These are phyloP conservation scores for Euphonia xanthogaster DNA, from an alignment of 2,797 vertebrate species.

Conservation along the genomic window DNA sequence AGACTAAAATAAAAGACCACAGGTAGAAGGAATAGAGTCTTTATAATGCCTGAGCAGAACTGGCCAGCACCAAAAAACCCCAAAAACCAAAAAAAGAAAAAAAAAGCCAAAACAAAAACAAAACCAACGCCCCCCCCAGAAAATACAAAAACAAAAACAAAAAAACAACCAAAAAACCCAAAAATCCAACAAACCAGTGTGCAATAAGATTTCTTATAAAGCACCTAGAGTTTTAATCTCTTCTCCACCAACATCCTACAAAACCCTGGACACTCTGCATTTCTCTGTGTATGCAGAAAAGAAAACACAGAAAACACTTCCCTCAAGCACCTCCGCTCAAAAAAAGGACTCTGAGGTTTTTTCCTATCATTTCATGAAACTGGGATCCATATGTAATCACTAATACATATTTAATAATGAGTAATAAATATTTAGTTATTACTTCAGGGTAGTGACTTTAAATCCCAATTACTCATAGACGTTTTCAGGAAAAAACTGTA, in stretches of 20 bases:
- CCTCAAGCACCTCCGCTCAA: neutral
- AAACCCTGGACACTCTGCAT: neutral
- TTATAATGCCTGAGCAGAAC: neutral
- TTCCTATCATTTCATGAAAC: neutral
- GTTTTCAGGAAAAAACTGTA: neutral
- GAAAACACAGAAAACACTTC: fast-evolving
- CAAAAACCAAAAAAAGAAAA: fast-evolving
- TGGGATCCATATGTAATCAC: neutral
- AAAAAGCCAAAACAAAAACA: fast-evolving
- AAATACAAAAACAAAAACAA: too few species aligned
- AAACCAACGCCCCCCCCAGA: too few species aligned
- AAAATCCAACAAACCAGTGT: neutral
- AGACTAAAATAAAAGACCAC: neutral
- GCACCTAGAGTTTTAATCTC: neutral
- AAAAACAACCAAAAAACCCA: fast-evolving
- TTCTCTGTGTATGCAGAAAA: neutral
- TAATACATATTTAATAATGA: neutral
- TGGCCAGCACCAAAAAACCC: fast-evolving
- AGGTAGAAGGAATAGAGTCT: neutral
- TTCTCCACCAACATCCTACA: neutral
- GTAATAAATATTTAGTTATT: neutral
- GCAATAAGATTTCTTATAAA: neutral
- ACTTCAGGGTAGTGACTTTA: neutral
- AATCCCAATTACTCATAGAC: neutral
- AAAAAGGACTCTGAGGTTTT: fast-evolving